These are phyloP conservation scores for Oncorhynchus masou DNA, from an alignment of 2,113 vertebrate genomes.

Conservation along the genomic window DNA sequence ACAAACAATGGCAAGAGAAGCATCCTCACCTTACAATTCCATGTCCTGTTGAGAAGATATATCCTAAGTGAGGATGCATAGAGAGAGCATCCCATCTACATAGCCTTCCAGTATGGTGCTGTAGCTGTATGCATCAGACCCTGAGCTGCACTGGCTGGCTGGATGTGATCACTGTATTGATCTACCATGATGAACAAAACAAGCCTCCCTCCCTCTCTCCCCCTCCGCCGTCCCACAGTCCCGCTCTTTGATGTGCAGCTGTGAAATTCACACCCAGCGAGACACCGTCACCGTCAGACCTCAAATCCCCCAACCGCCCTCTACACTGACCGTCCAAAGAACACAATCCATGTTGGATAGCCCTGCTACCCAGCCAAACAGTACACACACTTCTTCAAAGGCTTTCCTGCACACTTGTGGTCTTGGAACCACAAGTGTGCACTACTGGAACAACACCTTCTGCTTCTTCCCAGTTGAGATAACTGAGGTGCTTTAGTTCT, in stretches of 20 bases:
- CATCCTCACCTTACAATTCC: no score
- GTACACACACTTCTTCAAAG: neutral
- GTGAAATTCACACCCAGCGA: conserved; percentile 66
- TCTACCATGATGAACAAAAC: conserved; percentile 39
- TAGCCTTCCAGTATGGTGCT: no score
- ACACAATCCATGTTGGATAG: conserved; percentile 41
- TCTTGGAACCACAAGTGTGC: neutral
- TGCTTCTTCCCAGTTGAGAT: neutral
- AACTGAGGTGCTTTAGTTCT: neutral
- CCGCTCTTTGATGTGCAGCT: conserved; percentile 68
- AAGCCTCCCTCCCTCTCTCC: conserved; percentile 2
- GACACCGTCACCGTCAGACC: conserved; percentile 38
- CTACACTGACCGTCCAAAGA: conserved; percentile 47
- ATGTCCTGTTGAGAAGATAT: no score
- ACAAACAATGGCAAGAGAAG: no score
- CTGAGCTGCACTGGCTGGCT: no score
- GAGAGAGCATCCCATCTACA: no score
- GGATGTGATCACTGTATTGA: conserved; percentile 7
- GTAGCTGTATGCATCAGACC: no score
- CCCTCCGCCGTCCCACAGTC: conserved; percentile 26
- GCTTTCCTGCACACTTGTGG: neutral
- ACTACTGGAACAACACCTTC: neutral
- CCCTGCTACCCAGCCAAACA: conserved; percentile 54
- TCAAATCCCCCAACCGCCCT: conserved; percentile 18
- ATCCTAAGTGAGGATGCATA: no score